Evolutionary conservation across 2,888 invertebrate genomes (phyloP).

Genomic region (Eucera pruinosa): DNA sequence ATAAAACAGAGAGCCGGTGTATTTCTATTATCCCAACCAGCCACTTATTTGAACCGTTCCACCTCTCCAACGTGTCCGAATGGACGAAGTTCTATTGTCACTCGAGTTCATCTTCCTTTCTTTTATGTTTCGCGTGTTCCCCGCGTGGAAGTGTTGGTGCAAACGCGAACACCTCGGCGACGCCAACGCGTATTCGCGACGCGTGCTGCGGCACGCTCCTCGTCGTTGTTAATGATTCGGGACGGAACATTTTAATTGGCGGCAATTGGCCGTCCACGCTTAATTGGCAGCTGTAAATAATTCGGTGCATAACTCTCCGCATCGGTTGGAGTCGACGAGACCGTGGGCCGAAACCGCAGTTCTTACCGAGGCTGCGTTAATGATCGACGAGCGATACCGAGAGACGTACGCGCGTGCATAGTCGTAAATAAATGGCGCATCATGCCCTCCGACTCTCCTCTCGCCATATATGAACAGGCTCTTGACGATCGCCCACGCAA

Average conservation of each 20-base stretch:
- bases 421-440: conserved; percentile 73
- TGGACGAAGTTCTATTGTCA: too few species aligned
- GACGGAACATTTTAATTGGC: conserved; percentile 58
- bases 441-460: conserved; percentile 65
- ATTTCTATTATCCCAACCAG: too few species aligned
- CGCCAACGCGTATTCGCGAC: conserved; percentile 32
- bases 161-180: conserved; percentile 19
- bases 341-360: conserved; percentile 64
- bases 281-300: conserved; percentile 70
- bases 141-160: too few species aligned
- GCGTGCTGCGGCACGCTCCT: conserved; percentile 8
- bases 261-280: conserved; percentile 59
- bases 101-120: too few species aligned
- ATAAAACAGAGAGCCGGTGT: too few species aligned
- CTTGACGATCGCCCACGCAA: conserved; percentile 71
- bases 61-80: too few species aligned
- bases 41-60: too few species aligned
- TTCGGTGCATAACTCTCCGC: conserved; percentile 36
- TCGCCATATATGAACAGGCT: conserved; percentile 70
- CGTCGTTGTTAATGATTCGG: conserved; percentile 28
- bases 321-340: conserved; percentile 26
- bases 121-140: too few species aligned
- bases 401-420: conserved; percentile 56
- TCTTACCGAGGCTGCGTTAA: conserved; percentile 68
- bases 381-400: conserved; percentile 67